Conservation (phyloP, 2,113 vertebrate genomes). For the Chionis minor region DNA sequence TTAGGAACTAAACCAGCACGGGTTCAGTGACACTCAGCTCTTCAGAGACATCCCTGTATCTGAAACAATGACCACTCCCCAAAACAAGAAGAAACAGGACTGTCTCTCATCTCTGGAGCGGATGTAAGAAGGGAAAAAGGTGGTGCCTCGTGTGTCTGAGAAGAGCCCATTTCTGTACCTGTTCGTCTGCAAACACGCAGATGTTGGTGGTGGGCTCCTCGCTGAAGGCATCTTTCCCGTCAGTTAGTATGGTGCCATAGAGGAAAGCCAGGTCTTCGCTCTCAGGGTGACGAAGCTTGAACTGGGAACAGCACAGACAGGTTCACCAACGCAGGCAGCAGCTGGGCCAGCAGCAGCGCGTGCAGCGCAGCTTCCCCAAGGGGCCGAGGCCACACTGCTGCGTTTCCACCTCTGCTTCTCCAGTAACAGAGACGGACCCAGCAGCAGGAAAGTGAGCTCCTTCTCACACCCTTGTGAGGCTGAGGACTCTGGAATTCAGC, state of each 20-base stretch:
- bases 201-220: conserved; percentile 88
- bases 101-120: neutral
- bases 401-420: neutral
- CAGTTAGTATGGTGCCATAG: conserved; percentile 94
- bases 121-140: neutral
- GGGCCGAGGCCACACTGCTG: neutral
- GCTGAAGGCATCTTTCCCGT: conserved; percentile 86
- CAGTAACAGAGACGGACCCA: rapidly evolving
- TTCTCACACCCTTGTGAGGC: neutral
- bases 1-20: neutral
- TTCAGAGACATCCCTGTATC: neutral
- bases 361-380: neutral
- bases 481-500: neutral
- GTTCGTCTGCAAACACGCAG: conserved; percentile 94
- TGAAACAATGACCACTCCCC: neutral
- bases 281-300: conserved; percentile 86
- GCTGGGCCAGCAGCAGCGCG: neutral
- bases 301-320: conserved; percentile 68
- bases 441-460: neutral
- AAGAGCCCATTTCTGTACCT: conserved; percentile 72
- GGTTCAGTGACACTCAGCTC: neutral
- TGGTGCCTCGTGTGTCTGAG: neutral
- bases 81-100: neutral
- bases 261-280: conserved; percentile 91
- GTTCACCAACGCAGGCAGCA: neutral